Evolutionary conservation across 30 jellyfish, hydroid and myxozoan genomes (phyloP), one percentile per base, ranked within the genome.

Genomic region (Sanderia malayensis): DNA sequence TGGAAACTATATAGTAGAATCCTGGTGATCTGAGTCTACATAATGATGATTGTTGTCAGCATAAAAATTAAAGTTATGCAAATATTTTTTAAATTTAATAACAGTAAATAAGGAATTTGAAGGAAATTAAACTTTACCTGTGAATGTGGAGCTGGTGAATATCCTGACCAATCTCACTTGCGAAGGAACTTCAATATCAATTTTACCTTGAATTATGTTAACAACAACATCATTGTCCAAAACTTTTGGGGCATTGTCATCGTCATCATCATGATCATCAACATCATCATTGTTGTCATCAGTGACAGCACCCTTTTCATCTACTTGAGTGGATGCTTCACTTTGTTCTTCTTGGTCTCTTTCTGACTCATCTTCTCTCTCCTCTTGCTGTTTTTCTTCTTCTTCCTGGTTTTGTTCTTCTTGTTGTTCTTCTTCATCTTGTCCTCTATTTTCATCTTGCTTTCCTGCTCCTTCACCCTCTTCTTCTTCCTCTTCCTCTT

Each of bases 91-190:
- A n/a, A n/a, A n/a, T n/a, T n/a, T n/a, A n/a, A n/a, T n/a, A n/a
- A n/a, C n/a, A n/a, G n/a, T n/a, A n/a, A n/a, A n/a, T n/a, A n/a
- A n/a, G n/a, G n/a, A n/a, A n/a, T n/a, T n/a, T n/a, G n/a, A n/a
- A n/a, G n/a, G n/a, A n/a, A n/a, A n/a, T n/a, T n/a, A n/a, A n/a
- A n/a, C n/a, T n/a, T n/a, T 80, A 87, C 96, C 96, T n/a, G 96
- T 87, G 83, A 87, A 87, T n/a, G 96, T 87, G 13, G 96, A 87
- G 82, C 96, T 87, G 30, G 96, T 87, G 55, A 87, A 87, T 18
- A 87, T 87, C 46, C 96, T 57, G 49, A 87, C 96, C 31, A 87
- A 46, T 22, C 64, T 87, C 2, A 61, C 94, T 74, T 79, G 94
- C 8, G 96, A 73, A 31, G 96, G 96, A 2, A 87, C 74, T 45